Evolutionary conservation across 2,888 invertebrate genomes (phyloP), one percentile per base, ranked within the genome.

Genomic region (Bursaphelenchus okinawaensis): DNA sequence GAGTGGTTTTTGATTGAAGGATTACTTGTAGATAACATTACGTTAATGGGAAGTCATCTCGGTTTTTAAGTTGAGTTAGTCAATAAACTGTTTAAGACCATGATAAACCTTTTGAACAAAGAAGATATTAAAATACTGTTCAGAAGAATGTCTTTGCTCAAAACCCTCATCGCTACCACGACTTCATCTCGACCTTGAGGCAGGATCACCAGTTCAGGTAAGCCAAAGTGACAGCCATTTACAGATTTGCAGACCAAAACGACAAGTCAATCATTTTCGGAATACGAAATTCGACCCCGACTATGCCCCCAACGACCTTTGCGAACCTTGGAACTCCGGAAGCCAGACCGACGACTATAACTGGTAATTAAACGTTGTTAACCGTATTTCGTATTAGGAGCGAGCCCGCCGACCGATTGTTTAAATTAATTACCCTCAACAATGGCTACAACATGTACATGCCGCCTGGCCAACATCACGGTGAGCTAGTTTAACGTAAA

Each of bases 371-470:
- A 9, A 57, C 62, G 28, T 9, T 2, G 50, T 22, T 26, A 1
- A 54, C 4, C 12, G 3, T 3, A 26, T 31, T 59, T 40, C 16
- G 52, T 1, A 28, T 23, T 50, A 69, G 79, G 79, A 73, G 78
- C 9, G 80, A 80, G 63, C 76, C 80, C 9, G 80, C 80, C 9
- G 80, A 80, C 62, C 72, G 74, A 24, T 65, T 80, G 9, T 62
- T 80, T 22, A 72, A 72, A 62, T 68, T 80, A 23, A 77, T 80
- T 24, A 76, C 76, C 4, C 76, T 77, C 69, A 77, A 76, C 19
- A 72, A 75, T 67, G 77, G 79, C 65, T 79, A 79, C 65, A 79
- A 79, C 57, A 76, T 79, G 77, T 80, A 80, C 60, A 74, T 80
- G 76, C 78, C 80, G 12, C 80, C 80, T 29, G 77, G 77, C 27